phyloP scores from a whole-genome alignment of 2,113 vertebrate species.

The Cynocephalus volans region DNA sequence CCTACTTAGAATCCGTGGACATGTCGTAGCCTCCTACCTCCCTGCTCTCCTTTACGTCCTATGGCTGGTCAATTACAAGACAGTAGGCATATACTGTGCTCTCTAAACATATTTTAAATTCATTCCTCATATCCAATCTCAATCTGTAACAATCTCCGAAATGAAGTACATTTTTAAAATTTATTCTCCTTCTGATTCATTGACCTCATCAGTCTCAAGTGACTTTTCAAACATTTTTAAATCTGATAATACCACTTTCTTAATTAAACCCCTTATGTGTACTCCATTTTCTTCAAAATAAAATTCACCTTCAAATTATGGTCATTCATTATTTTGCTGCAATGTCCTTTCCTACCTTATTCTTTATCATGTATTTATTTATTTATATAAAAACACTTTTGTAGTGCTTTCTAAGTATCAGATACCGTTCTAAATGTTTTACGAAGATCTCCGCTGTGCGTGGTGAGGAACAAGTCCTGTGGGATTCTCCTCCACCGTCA shows the following conservation, averaged over 20 bases:
- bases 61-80: neutral
- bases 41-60: neutral
- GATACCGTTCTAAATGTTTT: neutral
- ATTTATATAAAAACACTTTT: neutral
- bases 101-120: neutral
- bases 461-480: no score
- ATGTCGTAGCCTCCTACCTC: rapidly evolving
- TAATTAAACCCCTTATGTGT: neutral
- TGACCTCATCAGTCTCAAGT: neutral
- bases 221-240: conserved; percentile 2
- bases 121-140: neutral
- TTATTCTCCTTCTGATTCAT: neutral
- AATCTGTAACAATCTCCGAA: neutral
- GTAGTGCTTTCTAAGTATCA: neutral
- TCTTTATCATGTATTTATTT: neutral
- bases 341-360: neutral
- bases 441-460: no score
- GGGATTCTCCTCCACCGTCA: no score
- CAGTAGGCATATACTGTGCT: neutral
- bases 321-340: neutral
- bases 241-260: neutral
- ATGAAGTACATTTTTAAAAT: neutral
- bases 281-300: neutral
- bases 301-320: neutral
- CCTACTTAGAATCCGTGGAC: neutral